These are phyloP conservation scores for Cephus pulcher DNA, from an alignment of 2,888 invertebrate genomes.

Conservation along the genomic window DNA sequence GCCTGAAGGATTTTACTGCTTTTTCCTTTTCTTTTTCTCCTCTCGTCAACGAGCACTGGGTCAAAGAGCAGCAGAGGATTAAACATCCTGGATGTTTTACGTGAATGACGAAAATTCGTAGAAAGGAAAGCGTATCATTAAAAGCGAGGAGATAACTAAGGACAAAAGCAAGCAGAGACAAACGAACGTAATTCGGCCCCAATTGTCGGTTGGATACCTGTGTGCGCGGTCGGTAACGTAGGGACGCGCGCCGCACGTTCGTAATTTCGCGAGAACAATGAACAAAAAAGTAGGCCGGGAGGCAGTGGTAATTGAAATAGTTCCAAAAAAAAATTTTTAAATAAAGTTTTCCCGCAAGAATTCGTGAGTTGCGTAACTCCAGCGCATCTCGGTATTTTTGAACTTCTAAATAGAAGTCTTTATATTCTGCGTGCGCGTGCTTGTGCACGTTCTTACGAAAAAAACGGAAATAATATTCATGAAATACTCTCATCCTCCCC, in stretches of 20 bases:
- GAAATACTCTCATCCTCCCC: neutral
- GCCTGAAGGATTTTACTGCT: constrained; percentile 16
- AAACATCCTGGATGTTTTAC: neutral
- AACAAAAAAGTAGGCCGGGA: neutral
- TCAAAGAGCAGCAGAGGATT: neutral
- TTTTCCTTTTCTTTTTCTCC: neutral
- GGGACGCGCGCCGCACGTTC: neutral
- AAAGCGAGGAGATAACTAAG: neutral
- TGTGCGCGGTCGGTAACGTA: neutral
- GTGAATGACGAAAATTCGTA: neutral
- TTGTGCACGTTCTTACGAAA: neutral
- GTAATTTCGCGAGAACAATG: neutral
- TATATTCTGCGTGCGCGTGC: neutral
- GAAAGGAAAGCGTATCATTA: neutral
- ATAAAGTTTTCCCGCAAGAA: neutral
- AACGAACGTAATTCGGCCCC: neutral
- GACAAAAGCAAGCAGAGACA: neutral
- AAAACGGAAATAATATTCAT: neutral
- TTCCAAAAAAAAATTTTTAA: too few relatives aligned
- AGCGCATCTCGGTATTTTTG: neutral
- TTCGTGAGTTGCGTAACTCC: neutral
- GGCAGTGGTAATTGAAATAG: neutral
- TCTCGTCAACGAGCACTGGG: neutral
- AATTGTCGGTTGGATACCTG: neutral
- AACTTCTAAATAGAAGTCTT: neutral